Percentiles rank a stretch among this genome's conserved stretches.
phyloP scores from a whole-genome alignment of 2,113 vertebrate species.

The Macheiramphus alcinus region DNA sequence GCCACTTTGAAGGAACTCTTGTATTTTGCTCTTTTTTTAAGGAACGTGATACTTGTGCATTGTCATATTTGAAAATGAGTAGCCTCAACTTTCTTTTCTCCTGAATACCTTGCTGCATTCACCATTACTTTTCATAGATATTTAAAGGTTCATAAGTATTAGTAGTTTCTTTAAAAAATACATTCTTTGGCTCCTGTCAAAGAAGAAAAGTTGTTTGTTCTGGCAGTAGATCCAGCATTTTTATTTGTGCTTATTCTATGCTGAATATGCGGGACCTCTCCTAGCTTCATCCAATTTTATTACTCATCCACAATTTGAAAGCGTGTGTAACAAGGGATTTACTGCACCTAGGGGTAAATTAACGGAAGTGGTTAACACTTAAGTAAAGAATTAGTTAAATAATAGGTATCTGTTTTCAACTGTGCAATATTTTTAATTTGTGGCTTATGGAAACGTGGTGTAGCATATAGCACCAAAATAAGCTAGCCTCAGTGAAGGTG shows the following conservation, averaged over 20 bases:
- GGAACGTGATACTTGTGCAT: accelerated
- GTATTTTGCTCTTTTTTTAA: background rate
- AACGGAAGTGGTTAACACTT: background rate
- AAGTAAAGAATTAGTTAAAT: background rate
- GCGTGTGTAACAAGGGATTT: background rate
- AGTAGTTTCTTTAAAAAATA: background rate
- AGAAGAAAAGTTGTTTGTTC: background rate
- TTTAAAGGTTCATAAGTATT: background rate
- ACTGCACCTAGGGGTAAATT: background rate
- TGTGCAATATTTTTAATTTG: background rate
- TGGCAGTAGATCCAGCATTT: background rate
- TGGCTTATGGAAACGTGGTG: background rate
- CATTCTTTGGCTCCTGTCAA: background rate
- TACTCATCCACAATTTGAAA: background rate
- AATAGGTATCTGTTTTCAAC: background rate
- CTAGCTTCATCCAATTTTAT: background rate
- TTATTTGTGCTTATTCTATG: background rate
- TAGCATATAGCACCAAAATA: background rate
- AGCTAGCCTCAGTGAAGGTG: background rate
- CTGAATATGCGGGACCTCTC: background rate
- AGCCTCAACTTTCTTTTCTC: background rate
- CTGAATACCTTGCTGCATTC: background rate
- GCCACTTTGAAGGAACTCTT: background rate
- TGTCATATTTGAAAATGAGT: background rate
- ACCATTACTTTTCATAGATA: background rate